These are phyloP conservation scores for Malthinus seriepunctatus DNA, from an alignment of 2,888 invertebrate genomes.

Conservation along the genomic window DNA sequence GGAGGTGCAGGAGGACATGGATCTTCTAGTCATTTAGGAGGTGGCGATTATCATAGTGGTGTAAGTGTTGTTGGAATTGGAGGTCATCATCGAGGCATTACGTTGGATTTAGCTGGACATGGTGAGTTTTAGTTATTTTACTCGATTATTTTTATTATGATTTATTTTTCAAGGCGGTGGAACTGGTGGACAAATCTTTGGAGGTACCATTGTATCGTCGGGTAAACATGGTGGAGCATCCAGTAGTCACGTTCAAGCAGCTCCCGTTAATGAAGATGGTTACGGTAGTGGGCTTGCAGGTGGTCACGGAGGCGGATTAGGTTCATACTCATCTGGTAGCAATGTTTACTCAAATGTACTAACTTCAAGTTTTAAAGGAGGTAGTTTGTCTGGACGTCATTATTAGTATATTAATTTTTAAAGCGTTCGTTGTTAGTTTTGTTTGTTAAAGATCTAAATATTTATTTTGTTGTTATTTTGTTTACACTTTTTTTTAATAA, in stretches of 20 bases:
- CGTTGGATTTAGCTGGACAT: slow-evolving; percentile 37
- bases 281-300: slow-evolving; percentile 22
- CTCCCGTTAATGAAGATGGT: slow-evolving; percentile 9
- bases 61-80: slow-evolving; percentile 37
- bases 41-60: slow-evolving; percentile 38
- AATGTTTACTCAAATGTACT: slow-evolving; percentile 20
- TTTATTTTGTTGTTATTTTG: too few species aligned
- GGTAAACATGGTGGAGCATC: slow-evolving; percentile 32
- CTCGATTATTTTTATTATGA: not conserved
- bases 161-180: slow-evolving; percentile 13
- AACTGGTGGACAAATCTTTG: slow-evolving; percentile 31
- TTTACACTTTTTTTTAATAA: too few species aligned
- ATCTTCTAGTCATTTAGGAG: slow-evolving; percentile 22
- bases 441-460: too few species aligned
- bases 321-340: slow-evolving; percentile 3
- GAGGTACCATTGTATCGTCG: slow-evolving; percentile 38
- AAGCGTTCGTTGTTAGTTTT: too few species aligned
- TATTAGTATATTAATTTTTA: not conserved
- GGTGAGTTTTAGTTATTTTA: slow-evolving; percentile 9
- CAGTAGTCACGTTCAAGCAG: slow-evolving; percentile 21
- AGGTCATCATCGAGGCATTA: slow-evolving; percentile 31
- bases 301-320: slow-evolving; percentile 18
- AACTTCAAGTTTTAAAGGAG: slow-evolving; percentile 23
- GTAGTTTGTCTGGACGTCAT: slow-evolving; percentile 10
- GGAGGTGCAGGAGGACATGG: slow-evolving; percentile 18